Evolutionary conservation across 2,113 vertebrate genomes (phyloP).

Genomic region (Apteryx owenii): DNA sequence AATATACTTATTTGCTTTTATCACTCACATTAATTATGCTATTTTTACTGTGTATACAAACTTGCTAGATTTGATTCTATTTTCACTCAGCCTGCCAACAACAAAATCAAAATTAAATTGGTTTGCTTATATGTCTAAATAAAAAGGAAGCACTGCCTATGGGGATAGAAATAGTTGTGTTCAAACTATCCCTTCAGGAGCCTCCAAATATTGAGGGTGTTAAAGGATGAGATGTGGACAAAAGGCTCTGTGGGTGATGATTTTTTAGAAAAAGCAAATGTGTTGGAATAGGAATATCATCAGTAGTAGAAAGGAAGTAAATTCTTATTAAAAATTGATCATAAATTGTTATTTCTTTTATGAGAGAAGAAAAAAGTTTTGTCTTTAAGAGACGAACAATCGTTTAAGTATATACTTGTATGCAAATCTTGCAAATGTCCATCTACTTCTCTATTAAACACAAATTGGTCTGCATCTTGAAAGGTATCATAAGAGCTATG

Average conservation of each 20-base stretch:
- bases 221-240: not conserved
- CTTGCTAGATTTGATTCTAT: not conserved
- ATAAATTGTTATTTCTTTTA: not conserved
- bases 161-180: not conserved
- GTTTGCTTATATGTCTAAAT: not conserved
- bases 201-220: not conserved
- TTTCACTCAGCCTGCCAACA: not conserved
- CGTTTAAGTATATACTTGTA: not conserved
- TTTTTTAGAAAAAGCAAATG: not conserved
- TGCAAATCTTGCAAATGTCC: not conserved
- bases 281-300: not conserved
- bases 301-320: not conserved
- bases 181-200: not conserved
- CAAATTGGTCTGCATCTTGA: not conserved
- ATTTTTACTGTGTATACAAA: not conserved
- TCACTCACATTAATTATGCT: not conserved
- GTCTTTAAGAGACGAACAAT: not conserved
- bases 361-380: not conserved
- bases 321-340: not conserved
- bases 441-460: not conserved
- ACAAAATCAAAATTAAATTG: constrained; percentile 23
- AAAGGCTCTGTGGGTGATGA: not conserved
- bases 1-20: not conserved
- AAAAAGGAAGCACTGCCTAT: not conserved
- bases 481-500: not conserved